Evolutionary conservation across 2,113 vertebrate species (phyloP).

Genomic region (Semicossyphus pulcher): DNA sequence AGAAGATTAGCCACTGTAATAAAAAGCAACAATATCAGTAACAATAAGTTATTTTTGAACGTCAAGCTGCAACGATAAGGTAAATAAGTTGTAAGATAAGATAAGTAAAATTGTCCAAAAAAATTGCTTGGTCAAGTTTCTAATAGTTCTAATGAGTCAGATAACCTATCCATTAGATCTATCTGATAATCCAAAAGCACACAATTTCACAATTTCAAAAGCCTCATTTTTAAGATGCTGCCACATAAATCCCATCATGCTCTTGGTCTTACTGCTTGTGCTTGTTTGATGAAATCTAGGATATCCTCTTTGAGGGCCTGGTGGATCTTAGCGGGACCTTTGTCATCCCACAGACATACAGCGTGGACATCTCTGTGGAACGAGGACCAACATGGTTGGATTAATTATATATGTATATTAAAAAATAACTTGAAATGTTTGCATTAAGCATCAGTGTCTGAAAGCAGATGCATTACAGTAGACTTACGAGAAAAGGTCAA

Average conservation of each 20-base stretch:
- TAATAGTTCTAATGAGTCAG: no score
- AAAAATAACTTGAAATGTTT: neutral
- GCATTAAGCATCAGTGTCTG: neutral
- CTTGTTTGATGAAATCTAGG: slow-evolving; percentile 99
- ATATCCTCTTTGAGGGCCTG: slow-evolving; percentile 99
- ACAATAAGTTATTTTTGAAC: no score
- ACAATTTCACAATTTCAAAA: no score
- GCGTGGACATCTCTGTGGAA: slow-evolving; percentile 94
- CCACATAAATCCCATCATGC: no score
- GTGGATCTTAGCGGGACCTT: slow-evolving; percentile 99
- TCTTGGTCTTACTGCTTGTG: slow-evolving; percentile 94
- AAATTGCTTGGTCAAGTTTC: no score
- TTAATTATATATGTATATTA: neutral
- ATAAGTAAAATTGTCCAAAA: no score
- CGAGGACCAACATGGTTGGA: neutral
- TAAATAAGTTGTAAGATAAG: no score
- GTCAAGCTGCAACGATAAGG: no score
- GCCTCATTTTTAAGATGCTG: neutral
- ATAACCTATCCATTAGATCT: no score
- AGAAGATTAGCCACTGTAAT: neutral
- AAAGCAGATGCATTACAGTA: rapidly evolving
- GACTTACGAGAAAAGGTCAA: slow-evolving; percentile 98
- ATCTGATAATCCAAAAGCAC: no score
- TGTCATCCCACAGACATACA: slow-evolving; percentile 99
- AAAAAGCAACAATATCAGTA: neutral